Conservation (phyloP, 2,113 vertebrate genomes). For the Elgaria multicarinata region DNA sequence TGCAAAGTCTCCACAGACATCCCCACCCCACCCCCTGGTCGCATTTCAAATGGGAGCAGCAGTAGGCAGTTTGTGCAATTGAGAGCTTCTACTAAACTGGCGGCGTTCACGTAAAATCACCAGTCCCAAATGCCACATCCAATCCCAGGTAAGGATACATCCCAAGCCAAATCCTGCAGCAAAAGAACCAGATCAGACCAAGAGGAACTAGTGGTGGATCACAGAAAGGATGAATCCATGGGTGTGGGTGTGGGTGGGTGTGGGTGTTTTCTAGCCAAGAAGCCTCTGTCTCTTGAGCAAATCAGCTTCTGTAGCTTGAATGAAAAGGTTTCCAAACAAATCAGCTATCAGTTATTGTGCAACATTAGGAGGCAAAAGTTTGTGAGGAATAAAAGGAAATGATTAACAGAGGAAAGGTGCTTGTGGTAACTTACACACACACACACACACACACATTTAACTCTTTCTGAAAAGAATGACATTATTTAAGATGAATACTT, state of each 20-base stretch:
- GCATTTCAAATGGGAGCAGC: constrained; percentile 55
- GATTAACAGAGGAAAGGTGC: constrained; percentile 73
- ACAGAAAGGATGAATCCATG: neutral
- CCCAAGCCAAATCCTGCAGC: constrained; percentile 26
- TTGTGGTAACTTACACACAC: constrained; percentile 53
- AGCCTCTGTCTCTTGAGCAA: accelerated
- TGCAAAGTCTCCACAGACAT: constrained; percentile 32
- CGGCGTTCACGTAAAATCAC: neutral
- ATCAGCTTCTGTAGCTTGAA: neutral
- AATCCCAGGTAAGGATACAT: constrained; percentile 41
- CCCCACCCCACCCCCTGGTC: constrained; percentile 39
- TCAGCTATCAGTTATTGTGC: constrained; percentile 47
- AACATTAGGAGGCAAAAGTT: constrained; percentile 55
- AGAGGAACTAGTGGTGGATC: neutral
- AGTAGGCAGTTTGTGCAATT: constrained; percentile 36
- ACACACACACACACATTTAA: no score
- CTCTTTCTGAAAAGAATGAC: constrained; percentile 66
- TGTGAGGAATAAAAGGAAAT: constrained; percentile 69
- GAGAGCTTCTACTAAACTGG: constrained; percentile 58
- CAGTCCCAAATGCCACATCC: constrained; percentile 55
- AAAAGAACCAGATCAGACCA: neutral
- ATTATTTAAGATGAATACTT: constrained; percentile 71
- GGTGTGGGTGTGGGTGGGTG: neutral
- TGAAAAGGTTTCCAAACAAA: constrained; percentile 60
- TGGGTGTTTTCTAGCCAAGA: constrained; percentile 19